Conservation (phyloP, 2,797 vertebrate genomes). For the Steatocranus sp. region DNA sequence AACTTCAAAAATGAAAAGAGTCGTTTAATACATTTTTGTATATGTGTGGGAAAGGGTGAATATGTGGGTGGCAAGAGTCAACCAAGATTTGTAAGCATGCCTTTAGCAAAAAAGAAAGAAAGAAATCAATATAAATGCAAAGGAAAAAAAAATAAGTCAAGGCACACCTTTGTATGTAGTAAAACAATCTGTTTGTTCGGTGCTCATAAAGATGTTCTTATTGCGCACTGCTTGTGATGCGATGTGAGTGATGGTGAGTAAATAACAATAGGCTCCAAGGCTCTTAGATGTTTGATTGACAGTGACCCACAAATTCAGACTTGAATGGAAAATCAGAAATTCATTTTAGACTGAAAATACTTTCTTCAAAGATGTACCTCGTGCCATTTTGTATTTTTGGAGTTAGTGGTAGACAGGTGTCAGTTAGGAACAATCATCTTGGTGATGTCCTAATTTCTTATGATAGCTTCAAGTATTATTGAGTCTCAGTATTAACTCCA, state of each 20-base stretch:
- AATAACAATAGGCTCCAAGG: not conserved
- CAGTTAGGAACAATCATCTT: not conserved
- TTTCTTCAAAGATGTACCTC: not conserved
- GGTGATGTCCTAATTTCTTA: not conserved
- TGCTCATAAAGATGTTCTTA: not conserved
- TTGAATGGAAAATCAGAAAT: not conserved
- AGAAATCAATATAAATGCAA: constrained; percentile 30
- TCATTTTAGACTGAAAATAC: not conserved
- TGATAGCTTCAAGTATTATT: not conserved
- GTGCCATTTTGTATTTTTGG: not conserved
- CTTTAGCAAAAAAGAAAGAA: not conserved
- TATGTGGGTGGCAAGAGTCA: constrained; percentile 15
- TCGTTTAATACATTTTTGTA: not conserved
- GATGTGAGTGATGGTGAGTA: not conserved
- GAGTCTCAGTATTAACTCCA: not conserved
- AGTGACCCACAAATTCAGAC: not conserved
- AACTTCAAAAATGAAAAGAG: not conserved
- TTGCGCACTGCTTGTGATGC: not conserved
- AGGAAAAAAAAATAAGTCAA: not conserved
- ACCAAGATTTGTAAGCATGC: not conserved
- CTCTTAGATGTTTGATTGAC: not conserved
- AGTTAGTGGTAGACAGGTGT: not conserved
- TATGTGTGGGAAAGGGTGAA: not conserved
- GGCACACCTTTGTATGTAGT: not conserved
- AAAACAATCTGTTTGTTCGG: not conserved